Evolutionary conservation across 2,888 invertebrate species (phyloP).

Genomic region (Mechanitis mazaeus): DNA sequence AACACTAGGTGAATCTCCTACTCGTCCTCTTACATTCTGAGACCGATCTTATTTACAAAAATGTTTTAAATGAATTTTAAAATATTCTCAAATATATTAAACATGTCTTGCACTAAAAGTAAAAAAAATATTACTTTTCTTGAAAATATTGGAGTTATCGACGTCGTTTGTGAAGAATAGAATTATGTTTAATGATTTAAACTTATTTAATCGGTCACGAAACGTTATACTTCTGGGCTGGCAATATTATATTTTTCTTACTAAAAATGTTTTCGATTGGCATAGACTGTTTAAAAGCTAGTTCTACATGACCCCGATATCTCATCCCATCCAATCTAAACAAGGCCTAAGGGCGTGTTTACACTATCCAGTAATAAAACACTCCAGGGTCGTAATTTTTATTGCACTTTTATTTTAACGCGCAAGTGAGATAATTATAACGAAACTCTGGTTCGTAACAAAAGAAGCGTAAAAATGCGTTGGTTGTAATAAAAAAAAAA

Average conservation of each 20-base stretch:
- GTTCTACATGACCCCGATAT: conserved; percentile 1
- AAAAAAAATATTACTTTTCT: too few species aligned
- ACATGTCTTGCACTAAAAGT: too few species aligned
- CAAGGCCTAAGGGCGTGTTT: conserved; percentile 19
- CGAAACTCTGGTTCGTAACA: conserved; percentile 21
- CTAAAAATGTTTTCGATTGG: not conserved
- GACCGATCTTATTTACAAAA: not conserved
- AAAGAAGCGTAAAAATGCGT: conserved; percentile 8
- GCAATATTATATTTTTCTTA: not conserved
- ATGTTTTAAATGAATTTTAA: not conserved
- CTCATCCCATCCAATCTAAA: conserved; percentile 7
- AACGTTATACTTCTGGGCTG: too few species aligned
- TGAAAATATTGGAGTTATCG: too few species aligned
- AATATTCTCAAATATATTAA: not conserved
- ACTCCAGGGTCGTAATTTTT: conserved; percentile 22
- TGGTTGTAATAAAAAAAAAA: conserved; percentile 5
- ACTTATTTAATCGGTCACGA: too few species aligned
- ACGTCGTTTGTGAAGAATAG: too few species aligned
- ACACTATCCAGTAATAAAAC: conserved; percentile 22
- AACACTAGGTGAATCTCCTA: too few species aligned
- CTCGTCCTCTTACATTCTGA: too few species aligned
- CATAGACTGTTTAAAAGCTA: too few species aligned
- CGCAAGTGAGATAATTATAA: conserved; percentile 17
- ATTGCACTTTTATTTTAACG: conserved; percentile 20
- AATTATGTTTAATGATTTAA: too few species aligned